Conservation (phyloP, 2,113 vertebrate species). For the Eolophus roseicapilla region DNA sequence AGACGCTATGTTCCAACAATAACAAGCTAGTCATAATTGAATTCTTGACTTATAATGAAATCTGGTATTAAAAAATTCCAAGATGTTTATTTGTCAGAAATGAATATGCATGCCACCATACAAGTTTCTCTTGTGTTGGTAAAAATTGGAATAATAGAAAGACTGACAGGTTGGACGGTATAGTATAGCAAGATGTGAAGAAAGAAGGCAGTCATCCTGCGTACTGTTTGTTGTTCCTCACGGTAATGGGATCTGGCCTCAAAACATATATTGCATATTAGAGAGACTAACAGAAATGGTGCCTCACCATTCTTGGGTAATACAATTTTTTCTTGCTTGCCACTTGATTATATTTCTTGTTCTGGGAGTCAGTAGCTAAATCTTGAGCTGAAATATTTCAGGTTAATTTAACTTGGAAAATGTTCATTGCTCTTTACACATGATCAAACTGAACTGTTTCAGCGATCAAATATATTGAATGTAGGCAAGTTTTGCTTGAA, state of each 20-base stretch:
- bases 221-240: neutral
- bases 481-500: rapidly evolving
- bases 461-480: neutral
- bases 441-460: neutral
- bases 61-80: neutral
- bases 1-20: neutral
- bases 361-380: neutral
- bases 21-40: neutral
- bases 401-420: neutral
- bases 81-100: neutral
- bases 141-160: neutral
- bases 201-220: neutral
- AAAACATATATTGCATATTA: rapidly evolving
- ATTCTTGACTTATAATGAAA: neutral
- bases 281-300: neutral
- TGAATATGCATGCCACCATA: neutral
- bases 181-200: neutral
- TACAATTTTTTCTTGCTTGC: neutral
- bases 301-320: neutral
- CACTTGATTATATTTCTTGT: rapidly evolving
- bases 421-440: neutral
- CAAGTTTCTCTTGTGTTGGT: neutral
- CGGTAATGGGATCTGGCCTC: neutral
- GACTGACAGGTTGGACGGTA: neutral
- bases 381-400: neutral